Evolutionary conservation across 2,888 invertebrate species (phyloP).

Genomic region (Drosophila picticornis): DNA sequence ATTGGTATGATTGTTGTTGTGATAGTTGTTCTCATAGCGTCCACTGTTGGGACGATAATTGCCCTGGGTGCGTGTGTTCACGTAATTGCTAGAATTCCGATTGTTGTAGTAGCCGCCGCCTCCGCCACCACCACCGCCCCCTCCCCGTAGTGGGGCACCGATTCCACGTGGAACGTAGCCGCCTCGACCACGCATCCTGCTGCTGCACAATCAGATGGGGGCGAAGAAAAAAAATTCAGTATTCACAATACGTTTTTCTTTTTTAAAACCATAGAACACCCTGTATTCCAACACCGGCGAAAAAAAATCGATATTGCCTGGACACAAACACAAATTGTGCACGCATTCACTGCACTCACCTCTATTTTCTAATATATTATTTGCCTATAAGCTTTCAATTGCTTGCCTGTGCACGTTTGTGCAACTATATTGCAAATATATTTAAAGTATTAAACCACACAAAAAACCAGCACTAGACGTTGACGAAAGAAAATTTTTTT

Average conservation of each 20-base stretch:
- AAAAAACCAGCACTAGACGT: constrained; percentile 8
- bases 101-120: constrained; percentile 76
- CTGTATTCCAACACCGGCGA: constrained; percentile 25
- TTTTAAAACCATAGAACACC: constrained; percentile 28
- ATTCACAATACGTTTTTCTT: background rate
- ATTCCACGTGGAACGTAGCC: constrained; percentile 47
- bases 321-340: constrained; percentile 8
- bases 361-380: constrained; percentile 14
- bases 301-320: constrained; percentile 46
- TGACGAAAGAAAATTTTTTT: constrained; percentile 49
- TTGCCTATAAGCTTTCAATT: background rate
- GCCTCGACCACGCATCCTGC: constrained; percentile 79
- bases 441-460: constrained; percentile 15
- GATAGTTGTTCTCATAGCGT: constrained; percentile 75
- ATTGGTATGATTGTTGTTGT: constrained; percentile 71
- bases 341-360: constrained; percentile 14
- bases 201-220: background rate
- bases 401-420: constrained; percentile 1
- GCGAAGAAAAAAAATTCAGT: no score
- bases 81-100: constrained; percentile 76
- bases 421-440: constrained; percentile 16
- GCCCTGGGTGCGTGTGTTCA: constrained; percentile 82
- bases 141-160: constrained; percentile 48
- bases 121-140: constrained; percentile 76
- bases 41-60: constrained; percentile 79